A percentile compares a stretch with the other conserved stretches of the same genome.
Evolutionary conservation across 2,797 vertebrate species (phyloP).

Genomic region (Dicrostonyx torquatus): DNA sequence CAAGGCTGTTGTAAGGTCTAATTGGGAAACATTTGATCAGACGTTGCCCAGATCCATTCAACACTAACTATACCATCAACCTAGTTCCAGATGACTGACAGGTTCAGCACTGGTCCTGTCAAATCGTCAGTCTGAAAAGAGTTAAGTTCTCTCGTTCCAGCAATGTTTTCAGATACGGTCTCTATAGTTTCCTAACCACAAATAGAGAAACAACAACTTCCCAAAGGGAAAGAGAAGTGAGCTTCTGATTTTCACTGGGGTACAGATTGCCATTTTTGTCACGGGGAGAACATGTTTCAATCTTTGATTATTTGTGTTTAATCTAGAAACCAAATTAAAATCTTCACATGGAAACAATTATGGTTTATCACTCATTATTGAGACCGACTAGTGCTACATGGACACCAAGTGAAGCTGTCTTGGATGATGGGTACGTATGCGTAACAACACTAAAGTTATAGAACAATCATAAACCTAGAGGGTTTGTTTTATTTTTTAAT

Average conservation of each 20-base stretch:
- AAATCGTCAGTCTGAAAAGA: constrained; percentile 63
- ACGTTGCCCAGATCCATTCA: constrained; percentile 58
- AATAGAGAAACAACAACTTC: constrained; percentile 17
- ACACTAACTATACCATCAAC: constrained; percentile 44
- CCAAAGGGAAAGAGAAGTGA: constrained; percentile 27
- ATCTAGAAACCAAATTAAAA: constrained; percentile 40
- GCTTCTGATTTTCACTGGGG: constrained; percentile 50
- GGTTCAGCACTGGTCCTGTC: constrained; percentile 34
- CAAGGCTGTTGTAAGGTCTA: constrained; percentile 26
- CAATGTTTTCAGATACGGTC: constrained; percentile 46
- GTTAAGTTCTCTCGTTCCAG: constrained; percentile 9
- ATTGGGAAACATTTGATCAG: constrained; percentile 56
- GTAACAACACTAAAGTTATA: background rate
- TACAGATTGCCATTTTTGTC: background rate
- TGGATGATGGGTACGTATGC: background rate
- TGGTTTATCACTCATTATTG: constrained; percentile 24
- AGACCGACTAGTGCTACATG: background rate
- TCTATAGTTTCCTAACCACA: constrained; percentile 57
- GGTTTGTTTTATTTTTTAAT: background rate
- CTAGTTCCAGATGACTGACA: constrained; percentile 57
- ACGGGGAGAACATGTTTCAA: background rate
- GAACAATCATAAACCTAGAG: constrained; percentile 6
- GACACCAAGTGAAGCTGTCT: background rate
- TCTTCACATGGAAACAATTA: constrained; percentile 10
- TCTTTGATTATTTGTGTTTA: constrained; percentile 9